Conservation (phyloP, 2,113 vertebrate genomes). For the Gallinago paraguaiae region DNA sequence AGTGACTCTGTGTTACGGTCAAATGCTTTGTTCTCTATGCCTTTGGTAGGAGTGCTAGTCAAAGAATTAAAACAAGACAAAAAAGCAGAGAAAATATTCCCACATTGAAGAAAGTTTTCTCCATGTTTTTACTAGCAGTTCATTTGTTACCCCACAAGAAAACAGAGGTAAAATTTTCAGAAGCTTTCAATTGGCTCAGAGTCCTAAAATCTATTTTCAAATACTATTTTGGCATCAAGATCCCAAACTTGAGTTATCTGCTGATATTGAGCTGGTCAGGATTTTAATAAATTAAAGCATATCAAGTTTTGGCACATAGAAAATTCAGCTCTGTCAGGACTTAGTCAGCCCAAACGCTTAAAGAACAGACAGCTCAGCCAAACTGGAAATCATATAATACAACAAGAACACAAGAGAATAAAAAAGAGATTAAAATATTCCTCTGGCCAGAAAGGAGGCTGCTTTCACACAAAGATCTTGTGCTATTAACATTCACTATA, state of each 20-base stretch:
- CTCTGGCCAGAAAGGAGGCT: neutral
- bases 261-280: neutral
- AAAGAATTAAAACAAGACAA: conserved; percentile 24
- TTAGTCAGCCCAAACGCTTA: neutral
- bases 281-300: neutral
- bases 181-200: neutral
- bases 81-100: neutral
- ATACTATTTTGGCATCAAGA: neutral
- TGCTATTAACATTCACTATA: neutral
- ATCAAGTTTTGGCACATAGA: neutral
- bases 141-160: neutral
- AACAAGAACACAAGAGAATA: neutral
- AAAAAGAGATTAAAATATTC: neutral
- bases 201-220: neutral
- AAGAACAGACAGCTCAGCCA: conserved; percentile 6
- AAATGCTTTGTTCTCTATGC: conserved; percentile 91
- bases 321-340: neutral
- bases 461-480: neutral
- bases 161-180: neutral
- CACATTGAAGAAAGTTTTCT: neutral
- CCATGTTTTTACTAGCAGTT: neutral
- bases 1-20: conserved; percentile 97
- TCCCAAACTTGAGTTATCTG: neutral
- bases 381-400: neutral
- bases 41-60: conserved; percentile 91